These are phyloP conservation scores for Cercopithecus diana DNA, from an alignment of 2,797 vertebrate genomes.

Conservation along the genomic window DNA sequence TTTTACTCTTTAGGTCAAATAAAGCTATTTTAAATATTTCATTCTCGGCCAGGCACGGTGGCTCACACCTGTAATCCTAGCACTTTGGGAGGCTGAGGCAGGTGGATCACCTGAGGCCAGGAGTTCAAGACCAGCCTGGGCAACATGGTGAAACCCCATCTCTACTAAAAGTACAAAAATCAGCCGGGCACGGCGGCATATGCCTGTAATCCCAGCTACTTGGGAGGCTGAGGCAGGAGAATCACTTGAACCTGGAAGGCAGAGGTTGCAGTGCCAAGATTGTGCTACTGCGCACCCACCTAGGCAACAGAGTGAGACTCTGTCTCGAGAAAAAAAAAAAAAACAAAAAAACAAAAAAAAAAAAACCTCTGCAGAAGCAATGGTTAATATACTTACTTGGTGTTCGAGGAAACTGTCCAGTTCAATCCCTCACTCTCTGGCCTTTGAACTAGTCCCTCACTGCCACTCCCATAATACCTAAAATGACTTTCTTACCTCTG, in stretches of 20 bases:
- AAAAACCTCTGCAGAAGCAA: not conserved
- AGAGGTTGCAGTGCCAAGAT: not conserved
- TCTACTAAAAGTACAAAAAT: no score
- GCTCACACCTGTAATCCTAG: no score
- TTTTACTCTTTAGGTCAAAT: not conserved
- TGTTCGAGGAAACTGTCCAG: not conserved
- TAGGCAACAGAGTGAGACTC: no score
- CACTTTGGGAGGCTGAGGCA: no score
- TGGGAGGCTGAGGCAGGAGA: not conserved
- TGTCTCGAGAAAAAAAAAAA: no score
- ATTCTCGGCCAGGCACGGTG: not conserved
- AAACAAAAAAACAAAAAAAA: no score
- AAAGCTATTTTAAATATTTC: not conserved
- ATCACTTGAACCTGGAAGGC: not conserved
- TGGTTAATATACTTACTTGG: not conserved
- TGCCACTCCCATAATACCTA: not conserved
- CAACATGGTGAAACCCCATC: no score
- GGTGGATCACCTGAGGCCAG: no score
- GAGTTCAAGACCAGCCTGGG: no score
- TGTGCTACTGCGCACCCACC: not conserved
- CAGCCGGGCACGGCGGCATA: no score
- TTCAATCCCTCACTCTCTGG: not conserved
- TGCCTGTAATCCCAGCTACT: not conserved
- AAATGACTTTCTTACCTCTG: not conserved
- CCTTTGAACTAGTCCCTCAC: not conserved